A percentile compares a stretch with the other conserved stretches of the same genome.
Evolutionary conservation across 2,797 vertebrate genomes (phyloP).

Genomic region (Ispidina picta): DNA sequence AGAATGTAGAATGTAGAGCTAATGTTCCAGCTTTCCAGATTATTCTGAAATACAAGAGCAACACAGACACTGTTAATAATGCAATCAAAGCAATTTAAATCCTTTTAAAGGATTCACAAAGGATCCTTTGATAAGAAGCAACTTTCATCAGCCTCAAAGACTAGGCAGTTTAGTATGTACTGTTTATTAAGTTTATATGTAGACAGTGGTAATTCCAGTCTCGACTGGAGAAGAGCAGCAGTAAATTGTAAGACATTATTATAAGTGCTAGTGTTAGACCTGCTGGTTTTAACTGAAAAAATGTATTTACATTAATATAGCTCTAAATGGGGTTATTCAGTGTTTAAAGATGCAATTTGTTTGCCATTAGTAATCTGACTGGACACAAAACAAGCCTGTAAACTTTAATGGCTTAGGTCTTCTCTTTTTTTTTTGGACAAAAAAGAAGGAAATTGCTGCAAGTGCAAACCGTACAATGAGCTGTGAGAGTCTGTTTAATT

Average conservation of each 20-base stretch:
- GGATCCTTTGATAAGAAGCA: slow-evolving; percentile 60
- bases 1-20: not conserved
- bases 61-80: slow-evolving; percentile 60
- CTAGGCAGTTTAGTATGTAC: slow-evolving; percentile 4
- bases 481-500: not conserved
- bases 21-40: slow-evolving; percentile 40
- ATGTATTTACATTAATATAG: slow-evolving; percentile 30
- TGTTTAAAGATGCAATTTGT: slow-evolving; percentile 32
- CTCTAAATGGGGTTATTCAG: slow-evolving; percentile 41
- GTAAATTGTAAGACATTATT: slow-evolving; percentile 41
- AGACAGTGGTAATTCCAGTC: slow-evolving; percentile 52
- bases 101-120: slow-evolving; percentile 61
- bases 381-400: slow-evolving; percentile 1
- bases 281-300: slow-evolving; percentile 34
- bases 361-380: slow-evolving; percentile 33
- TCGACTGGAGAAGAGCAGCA: slow-evolving; percentile 22
- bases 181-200: slow-evolving; percentile 48
- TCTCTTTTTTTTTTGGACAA: not conserved
- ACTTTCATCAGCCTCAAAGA: slow-evolving; percentile 62
- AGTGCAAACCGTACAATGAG: not conserved
- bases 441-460: slow-evolving; percentile 2
- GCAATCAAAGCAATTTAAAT: slow-evolving; percentile 69
- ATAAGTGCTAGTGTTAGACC: slow-evolving; percentile 9
- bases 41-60: slow-evolving; percentile 55
- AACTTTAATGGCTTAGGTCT: not conserved